Percentiles rank a stretch among this genome's conserved stretches.
Conservation (phyloP, 2,797 vertebrate genomes). For the Scolopax rusticola region DNA sequence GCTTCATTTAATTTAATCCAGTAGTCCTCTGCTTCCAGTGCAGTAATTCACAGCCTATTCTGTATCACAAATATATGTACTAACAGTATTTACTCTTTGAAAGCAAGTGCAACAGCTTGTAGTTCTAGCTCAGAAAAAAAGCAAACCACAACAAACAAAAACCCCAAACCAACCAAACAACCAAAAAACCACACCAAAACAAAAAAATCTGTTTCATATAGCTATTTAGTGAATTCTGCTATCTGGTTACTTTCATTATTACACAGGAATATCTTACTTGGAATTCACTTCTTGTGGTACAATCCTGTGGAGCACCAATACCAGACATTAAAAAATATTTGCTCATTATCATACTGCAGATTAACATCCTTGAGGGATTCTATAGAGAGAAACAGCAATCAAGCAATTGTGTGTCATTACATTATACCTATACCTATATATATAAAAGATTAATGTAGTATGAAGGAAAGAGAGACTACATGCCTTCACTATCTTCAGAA, state of each 20-base stretch:
- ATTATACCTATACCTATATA: not conserved
- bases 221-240: not conserved
- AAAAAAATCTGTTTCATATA: not conserved
- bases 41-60: not conserved
- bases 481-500: not conserved
- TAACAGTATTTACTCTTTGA: not conserved
- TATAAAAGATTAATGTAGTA: not conserved
- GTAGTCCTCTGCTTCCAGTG: not conserved
- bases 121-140: not conserved
- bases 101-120: not conserved
- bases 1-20: not conserved
- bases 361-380: not conserved
- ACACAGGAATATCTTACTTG: not conserved
- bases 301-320: not conserved
- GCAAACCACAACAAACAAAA: not conserved
- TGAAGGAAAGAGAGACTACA: not conserved
- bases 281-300: not conserved
- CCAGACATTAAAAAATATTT: conserved; percentile 11
- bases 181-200: not conserved
- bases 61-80: not conserved
- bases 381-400: not conserved
- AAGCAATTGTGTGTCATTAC: conserved; percentile 7
- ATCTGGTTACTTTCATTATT: not conserved
- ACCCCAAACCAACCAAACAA: not conserved
- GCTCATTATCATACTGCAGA: not conserved